phyloP scores from a whole-genome alignment of 1,140 invertebrate species.

The Magallana gigas region DNA sequence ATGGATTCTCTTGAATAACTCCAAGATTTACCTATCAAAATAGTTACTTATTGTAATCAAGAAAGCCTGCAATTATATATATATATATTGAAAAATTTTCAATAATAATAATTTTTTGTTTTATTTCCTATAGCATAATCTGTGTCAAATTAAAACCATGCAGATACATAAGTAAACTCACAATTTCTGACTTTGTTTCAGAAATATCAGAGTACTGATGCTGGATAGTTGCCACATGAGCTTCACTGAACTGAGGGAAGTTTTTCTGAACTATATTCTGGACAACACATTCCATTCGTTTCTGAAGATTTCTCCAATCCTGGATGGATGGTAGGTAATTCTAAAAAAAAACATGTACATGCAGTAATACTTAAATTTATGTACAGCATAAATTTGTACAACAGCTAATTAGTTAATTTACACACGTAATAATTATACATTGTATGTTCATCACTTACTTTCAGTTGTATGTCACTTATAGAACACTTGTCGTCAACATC shows the following conservation, averaged over 20 bases:
- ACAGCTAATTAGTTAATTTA: neutral
- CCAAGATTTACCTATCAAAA: conserved; percentile 52
- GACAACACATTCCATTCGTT: too few relatives aligned
- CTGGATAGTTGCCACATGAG: neutral
- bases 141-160: neutral
- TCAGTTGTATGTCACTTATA: conserved; percentile 20
- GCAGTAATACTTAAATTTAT: neutral
- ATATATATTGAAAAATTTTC: too few relatives aligned
- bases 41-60: neutral
- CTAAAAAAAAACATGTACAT: too few relatives aligned
- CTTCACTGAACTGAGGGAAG: conserved; percentile 6
- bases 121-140: neutral
- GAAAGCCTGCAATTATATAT: too few relatives aligned
- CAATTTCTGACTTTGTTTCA: neutral
- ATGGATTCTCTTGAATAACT: conserved; percentile 51
- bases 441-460: conserved; percentile 7
- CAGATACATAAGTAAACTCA: neutral
- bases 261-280: neutral
- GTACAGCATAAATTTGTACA: neutral
- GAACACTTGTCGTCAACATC: too few relatives aligned
- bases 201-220: neutral
- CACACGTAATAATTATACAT: neutral
- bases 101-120: neutral
- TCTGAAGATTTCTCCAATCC: too few relatives aligned
- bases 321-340: too few relatives aligned